phyloP scores from a whole-genome alignment of 2,797 vertebrate species.

The Anguilla marmorata region DNA sequence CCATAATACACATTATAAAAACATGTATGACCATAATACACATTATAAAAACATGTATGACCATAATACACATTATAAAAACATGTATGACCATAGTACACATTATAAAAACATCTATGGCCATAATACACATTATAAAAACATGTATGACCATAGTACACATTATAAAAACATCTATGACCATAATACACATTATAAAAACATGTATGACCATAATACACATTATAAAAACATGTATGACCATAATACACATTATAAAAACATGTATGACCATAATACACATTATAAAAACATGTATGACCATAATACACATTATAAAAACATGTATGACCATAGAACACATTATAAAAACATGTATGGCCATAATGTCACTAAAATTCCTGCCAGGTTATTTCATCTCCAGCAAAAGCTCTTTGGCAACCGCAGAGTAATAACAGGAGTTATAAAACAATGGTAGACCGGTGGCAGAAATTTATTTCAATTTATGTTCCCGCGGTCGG shows the following conservation, averaged over 20 bases:
- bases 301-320: background rate
- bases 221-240: background rate
- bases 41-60: no score
- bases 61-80: no score
- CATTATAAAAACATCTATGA: no score
- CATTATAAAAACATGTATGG: background rate
- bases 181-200: background rate
- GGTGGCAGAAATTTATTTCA: background rate
- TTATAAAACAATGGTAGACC: background rate
- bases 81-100: no score
- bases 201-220: background rate
- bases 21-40: no score
- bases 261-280: background rate
- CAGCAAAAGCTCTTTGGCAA: background rate
- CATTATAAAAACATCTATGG: no score
- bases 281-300: background rate
- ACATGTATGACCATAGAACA: background rate
- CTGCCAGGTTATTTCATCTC: background rate
- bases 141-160: no score
- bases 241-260: background rate
- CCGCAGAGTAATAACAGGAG: background rate
- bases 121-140: no score
- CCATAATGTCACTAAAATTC: background rate
- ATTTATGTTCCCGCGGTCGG: background rate
- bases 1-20: no score